Evolutionary conservation across 1,140 invertebrate species (phyloP), one percentile per base, ranked within the genome.

Genomic region (Microplitis demolitor): DNA sequence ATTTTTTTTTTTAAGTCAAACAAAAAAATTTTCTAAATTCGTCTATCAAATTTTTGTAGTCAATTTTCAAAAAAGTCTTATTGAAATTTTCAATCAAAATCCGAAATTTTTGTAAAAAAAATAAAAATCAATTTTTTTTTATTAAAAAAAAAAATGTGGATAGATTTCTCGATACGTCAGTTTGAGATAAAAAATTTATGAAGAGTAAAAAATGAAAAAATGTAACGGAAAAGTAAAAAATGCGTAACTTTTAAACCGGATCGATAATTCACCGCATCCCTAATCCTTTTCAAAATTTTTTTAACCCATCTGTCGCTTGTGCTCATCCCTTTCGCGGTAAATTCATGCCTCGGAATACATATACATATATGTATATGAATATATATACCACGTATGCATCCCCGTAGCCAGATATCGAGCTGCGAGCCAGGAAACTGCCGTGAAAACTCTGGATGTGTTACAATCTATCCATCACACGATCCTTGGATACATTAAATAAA

Each of bases 271-370:
- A 82, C 76, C 78, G 82, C 84, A 86, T 86, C 85, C 85, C 84
- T 85, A 87, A 87, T 87, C 85, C 85, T 87, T 85, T 87, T 84
- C 79, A 84, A 76, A 81, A 85, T 83, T 87, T 83, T 87, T 86
- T 86, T 86, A 86, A 84, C 86, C 85, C 85, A 87, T 87, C 85
- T 87, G 85, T 87, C 84, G 84, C 74, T 78, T 58, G 68, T 53
- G 78, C 78, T 78, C 83, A 85, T 85, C 84, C 82, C 83, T 82
- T 75, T 74, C 70, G 74, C 74, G 76, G 69, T 37, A 16, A 35
- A 35, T 6, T 35, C 50, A 35, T 74, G 62, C 45, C 73, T 68
- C 60, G 73, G 66, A 67, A 71, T 75, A 69, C 67, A 66, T 76
- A 66, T 72, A 50, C 39, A 54, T 14, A 71, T 13, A 45, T 14